phyloP scores from a whole-genome alignment of 2,888 invertebrate species.

The Pherbina coryleti region DNA sequence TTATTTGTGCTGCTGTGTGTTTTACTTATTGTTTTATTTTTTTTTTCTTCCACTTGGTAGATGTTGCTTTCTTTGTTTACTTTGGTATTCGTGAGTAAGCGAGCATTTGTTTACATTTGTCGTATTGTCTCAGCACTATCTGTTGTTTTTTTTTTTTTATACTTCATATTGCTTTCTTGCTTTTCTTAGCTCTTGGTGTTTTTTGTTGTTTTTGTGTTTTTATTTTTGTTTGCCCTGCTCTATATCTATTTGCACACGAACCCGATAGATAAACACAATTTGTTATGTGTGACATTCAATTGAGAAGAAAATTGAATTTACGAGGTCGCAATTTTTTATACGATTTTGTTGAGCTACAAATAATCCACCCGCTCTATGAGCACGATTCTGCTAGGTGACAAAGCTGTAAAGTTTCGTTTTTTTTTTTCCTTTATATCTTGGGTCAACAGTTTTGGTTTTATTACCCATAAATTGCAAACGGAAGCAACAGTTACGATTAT shows the following conservation, averaged over 20 bases:
- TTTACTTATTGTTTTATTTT: background rate
- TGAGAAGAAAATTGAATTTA: slow-evolving; percentile 62
- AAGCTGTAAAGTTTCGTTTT: too few species aligned
- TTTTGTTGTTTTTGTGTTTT: too few species aligned
- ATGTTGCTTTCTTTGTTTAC: slow-evolving; percentile 14
- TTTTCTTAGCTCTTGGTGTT: too few species aligned
- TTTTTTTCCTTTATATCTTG: too few species aligned
- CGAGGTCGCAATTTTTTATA: slow-evolving; percentile 50
- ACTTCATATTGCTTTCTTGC: background rate
- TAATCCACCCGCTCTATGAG: background rate
- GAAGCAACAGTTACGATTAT: too few species aligned
- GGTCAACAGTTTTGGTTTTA: too few species aligned
- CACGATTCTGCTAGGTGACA: too few species aligned
- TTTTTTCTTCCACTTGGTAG: background rate
- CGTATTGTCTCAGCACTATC: slow-evolving; percentile 44
- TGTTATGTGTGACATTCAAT: slow-evolving; percentile 59
- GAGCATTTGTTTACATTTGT: slow-evolving; percentile 44
- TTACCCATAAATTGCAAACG: too few species aligned
- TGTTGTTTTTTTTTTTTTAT: background rate
- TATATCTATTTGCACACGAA: slow-evolving; percentile 53
- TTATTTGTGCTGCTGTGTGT: background rate
- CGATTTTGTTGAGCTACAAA: slow-evolving; percentile 30
- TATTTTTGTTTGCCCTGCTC: slow-evolving; percentile 45
- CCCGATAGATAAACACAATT: slow-evolving; percentile 54
- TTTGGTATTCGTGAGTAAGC: slow-evolving; percentile 20